Evolutionary conservation across 2,888 invertebrate genomes (phyloP).

Genomic region (Sesia bembeciformis): DNA sequence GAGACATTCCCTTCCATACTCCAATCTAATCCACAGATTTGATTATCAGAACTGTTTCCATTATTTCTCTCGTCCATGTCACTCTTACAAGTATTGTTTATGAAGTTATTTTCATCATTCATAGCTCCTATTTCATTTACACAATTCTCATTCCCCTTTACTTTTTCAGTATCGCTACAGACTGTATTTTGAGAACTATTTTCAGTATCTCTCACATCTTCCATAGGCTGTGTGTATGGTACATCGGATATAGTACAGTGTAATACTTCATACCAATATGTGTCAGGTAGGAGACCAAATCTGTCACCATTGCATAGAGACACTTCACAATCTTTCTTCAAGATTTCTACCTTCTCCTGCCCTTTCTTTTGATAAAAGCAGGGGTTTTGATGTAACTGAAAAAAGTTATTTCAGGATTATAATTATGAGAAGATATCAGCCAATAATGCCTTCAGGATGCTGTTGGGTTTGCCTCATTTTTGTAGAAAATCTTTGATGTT

Average conservation of each 20-base stretch:
- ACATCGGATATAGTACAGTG: slow-evolving; percentile 13
- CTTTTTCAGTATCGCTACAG: not conserved
- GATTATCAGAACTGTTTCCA: no score
- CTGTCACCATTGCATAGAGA: slow-evolving; percentile 58
- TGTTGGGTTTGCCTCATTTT: no score
- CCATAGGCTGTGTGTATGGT: slow-evolving; percentile 1
- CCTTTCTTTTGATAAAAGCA: slow-evolving; percentile 55
- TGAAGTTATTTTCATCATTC: no score
- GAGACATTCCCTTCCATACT: not conserved
- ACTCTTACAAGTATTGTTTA: no score
- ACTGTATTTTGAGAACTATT: not conserved
- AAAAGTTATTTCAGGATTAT: slow-evolving; percentile 8
- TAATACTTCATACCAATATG: slow-evolving; percentile 62
- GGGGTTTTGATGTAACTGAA: slow-evolving; percentile 71
- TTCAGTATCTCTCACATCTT: not conserved
- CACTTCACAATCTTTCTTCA: slow-evolving; percentile 36
- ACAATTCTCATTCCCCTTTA: not conserved
- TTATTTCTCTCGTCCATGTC: no score
- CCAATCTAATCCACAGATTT: no score
- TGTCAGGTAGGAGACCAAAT: slow-evolving; percentile 66
- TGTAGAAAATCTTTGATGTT: no score
- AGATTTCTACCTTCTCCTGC: slow-evolving; percentile 28
- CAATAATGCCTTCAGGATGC: no score
- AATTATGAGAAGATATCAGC: not conserved
- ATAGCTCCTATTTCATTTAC: not conserved